Percentiles rank a stretch among this genome's conserved stretches.
Evolutionary conservation across 2,888 invertebrate species (phyloP).

Genomic region (Escarpia spicata): DNA sequence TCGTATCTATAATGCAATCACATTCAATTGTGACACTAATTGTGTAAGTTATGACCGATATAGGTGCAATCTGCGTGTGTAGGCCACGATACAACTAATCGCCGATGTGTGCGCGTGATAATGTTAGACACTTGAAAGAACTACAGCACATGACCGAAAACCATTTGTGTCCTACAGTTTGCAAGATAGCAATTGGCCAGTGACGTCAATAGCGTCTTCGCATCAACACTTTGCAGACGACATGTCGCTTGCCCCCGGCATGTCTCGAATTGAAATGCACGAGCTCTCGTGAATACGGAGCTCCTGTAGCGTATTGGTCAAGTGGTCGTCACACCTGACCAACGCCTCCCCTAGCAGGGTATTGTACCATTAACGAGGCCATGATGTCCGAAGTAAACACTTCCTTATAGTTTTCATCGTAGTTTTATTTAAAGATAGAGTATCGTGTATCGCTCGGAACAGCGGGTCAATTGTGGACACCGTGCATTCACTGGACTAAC

Average conservation of each 20-base stretch:
- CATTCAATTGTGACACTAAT: too few species aligned
- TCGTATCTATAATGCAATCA: too few species aligned
- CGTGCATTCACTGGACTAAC: neutral
- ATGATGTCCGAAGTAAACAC: neutral
- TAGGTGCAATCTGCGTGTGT: too few species aligned
- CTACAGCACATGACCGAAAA: too few species aligned
- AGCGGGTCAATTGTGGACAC: neutral
- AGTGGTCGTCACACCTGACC: neutral
- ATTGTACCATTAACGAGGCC: neutral
- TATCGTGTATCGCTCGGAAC: neutral
- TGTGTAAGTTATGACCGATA: too few species aligned
- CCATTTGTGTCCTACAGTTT: too few species aligned
- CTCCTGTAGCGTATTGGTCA: neutral
- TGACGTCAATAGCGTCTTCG: too few species aligned
- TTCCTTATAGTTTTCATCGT: neutral
- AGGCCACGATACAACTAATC: too few species aligned
- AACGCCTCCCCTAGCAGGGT: neutral
- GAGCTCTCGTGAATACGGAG: neutral
- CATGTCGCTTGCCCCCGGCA: neutral
- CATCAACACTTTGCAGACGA: too few species aligned
- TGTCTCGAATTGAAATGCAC: neutral
- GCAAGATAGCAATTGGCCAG: too few species aligned
- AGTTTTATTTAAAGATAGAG: neutral
- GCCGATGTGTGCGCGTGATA: too few species aligned
- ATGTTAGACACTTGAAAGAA: too few species aligned